Evolutionary conservation across 2,888 invertebrate genomes (phyloP), one percentile per base, ranked within the genome.

Genomic region (Macrophya alboannulata): DNA sequence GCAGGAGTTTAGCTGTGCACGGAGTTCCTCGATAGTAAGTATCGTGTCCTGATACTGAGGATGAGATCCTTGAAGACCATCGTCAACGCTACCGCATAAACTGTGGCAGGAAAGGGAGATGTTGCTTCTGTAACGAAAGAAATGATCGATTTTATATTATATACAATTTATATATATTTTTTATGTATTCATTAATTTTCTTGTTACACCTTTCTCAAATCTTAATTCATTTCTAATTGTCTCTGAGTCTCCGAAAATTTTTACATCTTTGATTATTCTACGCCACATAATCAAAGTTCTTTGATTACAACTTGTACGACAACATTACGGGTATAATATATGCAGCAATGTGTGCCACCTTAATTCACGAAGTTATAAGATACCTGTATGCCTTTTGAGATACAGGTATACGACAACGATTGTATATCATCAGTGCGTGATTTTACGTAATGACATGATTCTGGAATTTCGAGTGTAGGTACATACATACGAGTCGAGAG

Each of bases 1-100:
- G 92, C 97, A 97, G 88, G 96, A 96, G 92, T 96, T 96, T 92
- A 97, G 95, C 91, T 97, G 96, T 86, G 95, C 95, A 82, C 96
- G 95, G 87, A 97, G 93, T 91, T 96, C 96, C 92, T 97, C 97
- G 89, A 97, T 96, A 87, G 96, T 96, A 87, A 96, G 93, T 85
- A 95, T 95, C 89, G 95, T 95, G 86, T 95, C 94, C 87, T 93
- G 93, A 79, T 93, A 93, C 85, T 93, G 93, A 74, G 93, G 93
- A 90, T 93, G 93, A 71, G 93, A 93, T 25, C 90, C 92, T 82
- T 91, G 91, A 40, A 90, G 87, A 77, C 89, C 88, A 59, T 92
- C 92, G 85, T 93, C 92, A 4, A 91, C 88, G 85, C 92, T 92
- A 31, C 90, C 90, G 85, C 92, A 91, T 43, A 90, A 88, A 84